Evolutionary conservation across 2,113 vertebrate species (phyloP).

Genomic region (Oreochromis aureus): DNA sequence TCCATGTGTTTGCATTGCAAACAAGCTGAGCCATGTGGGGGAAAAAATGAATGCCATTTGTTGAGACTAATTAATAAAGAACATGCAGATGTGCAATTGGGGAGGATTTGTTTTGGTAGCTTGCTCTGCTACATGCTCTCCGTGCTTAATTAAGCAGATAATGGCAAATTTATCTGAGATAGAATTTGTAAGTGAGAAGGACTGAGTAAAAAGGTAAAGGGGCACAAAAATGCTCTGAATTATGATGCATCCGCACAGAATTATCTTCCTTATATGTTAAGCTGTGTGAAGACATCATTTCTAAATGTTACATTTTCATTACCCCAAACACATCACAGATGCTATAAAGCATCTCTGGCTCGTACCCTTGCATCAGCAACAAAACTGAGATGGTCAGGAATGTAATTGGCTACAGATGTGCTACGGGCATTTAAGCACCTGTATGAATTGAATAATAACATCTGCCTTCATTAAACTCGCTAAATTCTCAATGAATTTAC

Average conservation of each 20-base stretch:
- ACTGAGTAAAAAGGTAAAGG: neutral
- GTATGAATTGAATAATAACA: neutral
- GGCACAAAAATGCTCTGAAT: neutral
- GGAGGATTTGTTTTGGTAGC: slow-evolving; percentile 49
- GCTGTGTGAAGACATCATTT: neutral
- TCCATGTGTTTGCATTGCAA: slow-evolving; percentile 65
- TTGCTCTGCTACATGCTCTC: slow-evolving; percentile 35
- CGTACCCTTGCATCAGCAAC: neutral
- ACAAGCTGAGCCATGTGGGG: slow-evolving; percentile 54
- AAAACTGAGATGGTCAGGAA: neutral
- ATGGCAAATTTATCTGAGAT: slow-evolving; percentile 39
- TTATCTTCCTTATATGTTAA: neutral
- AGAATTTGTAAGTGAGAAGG: neutral
- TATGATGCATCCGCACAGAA: neutral
- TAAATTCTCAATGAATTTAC: neutral
- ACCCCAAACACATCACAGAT: neutral
- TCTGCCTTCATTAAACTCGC: slow-evolving; percentile 28
- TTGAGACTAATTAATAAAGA: slow-evolving; percentile 71
- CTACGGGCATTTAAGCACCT: neutral
- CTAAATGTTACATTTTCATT: neutral
- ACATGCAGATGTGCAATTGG: slow-evolving; percentile 66
- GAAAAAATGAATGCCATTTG: slow-evolving; percentile 62
- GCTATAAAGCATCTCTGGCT: neutral
- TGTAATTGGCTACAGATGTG: neutral
- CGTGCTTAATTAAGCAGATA: slow-evolving; percentile 60